Conservation (phyloP, 2,113 vertebrate genomes). For the Apteryx owenii region DNA sequence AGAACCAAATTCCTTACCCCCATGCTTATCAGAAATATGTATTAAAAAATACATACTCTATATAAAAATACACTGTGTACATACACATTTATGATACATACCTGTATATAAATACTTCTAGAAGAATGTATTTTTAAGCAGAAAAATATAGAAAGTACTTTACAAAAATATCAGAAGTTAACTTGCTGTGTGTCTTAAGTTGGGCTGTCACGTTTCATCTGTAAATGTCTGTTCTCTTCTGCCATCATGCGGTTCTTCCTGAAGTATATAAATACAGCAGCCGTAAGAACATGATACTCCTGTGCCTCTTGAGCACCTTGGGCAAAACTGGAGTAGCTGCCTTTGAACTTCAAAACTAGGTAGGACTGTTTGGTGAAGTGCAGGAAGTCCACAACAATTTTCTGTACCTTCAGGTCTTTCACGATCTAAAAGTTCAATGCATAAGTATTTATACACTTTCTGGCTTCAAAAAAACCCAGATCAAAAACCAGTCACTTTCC, state of each 20-base stretch:
- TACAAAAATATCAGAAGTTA: background rate
- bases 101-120: background rate
- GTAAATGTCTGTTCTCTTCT: slow-evolving; percentile 43
- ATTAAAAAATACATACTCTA: background rate
- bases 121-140: background rate
- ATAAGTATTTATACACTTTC: background rate
- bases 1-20: background rate
- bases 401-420: background rate
- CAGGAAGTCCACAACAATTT: background rate
- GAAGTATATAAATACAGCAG: background rate
- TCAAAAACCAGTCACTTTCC: background rate
- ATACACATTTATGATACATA: background rate
- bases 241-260: slow-evolving; percentile 23
- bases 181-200: background rate
- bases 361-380: background rate
- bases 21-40: background rate
- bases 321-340: background rate
- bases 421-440: background rate
- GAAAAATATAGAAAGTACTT: background rate
- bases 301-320: accelerated
- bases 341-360: background rate
- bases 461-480: background rate
- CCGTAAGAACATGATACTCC: background rate
- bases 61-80: background rate
- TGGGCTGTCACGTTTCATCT: background rate